Evolutionary conservation across 1,140 invertebrate species (phyloP).

Genomic region (Papilio machaon): DNA sequence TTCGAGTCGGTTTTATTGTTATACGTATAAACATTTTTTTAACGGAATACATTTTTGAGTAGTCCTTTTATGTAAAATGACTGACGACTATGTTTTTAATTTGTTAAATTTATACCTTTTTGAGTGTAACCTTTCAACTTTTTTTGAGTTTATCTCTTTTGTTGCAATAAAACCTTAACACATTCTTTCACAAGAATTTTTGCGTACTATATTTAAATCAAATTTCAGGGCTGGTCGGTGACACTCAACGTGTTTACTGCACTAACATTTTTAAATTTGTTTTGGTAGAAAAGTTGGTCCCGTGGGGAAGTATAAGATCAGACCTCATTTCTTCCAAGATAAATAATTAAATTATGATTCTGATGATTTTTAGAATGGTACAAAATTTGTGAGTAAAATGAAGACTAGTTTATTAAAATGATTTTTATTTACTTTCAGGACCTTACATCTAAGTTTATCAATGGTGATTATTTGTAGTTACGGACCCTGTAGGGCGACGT

Average conservation of each 20-base stretch:
- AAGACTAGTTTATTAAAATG: neutral
- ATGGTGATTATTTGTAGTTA: neutral
- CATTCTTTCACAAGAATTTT: too few species aligned
- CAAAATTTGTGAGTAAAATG: neutral
- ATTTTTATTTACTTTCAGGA: neutral
- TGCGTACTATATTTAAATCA: too few species aligned
- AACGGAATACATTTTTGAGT: neutral
- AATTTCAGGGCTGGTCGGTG: too few species aligned
- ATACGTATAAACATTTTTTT: neutral
- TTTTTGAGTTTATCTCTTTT: too few species aligned
- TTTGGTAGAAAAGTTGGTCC: too few species aligned
- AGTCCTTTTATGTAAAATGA: neutral
- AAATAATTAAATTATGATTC: too few species aligned
- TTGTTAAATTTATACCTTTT: neutral
- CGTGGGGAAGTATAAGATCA: neutral
- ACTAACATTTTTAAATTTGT: too few species aligned
- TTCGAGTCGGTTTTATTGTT: conserved; percentile 6
- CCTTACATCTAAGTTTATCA: neutral
- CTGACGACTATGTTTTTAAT: neutral
- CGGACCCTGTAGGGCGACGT: neutral
- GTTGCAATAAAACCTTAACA: too few species aligned
- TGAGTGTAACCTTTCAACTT: too few species aligned
- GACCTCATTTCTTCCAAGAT: neutral
- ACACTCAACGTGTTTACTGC: too few species aligned
- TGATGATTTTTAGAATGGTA: neutral